Evolutionary conservation across 2,113 vertebrate genomes (phyloP).

Genomic region (Lampris incognitus): DNA sequence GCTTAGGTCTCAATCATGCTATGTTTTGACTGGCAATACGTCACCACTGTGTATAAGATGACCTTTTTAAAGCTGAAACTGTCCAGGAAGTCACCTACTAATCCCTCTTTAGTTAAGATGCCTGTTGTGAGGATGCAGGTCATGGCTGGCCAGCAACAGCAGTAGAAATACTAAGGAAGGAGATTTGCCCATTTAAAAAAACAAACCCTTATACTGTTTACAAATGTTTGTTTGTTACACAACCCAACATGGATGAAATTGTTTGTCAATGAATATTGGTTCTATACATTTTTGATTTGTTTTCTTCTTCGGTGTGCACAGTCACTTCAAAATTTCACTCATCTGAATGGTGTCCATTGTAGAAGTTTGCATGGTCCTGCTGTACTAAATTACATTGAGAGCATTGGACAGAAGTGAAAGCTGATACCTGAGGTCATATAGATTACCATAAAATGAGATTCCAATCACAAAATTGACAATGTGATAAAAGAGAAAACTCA

Average conservation of each 20-base stretch:
- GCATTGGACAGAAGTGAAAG: too few species aligned
- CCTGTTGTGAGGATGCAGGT: conserved; percentile 51
- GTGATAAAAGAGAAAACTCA: background rate
- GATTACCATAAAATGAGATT: background rate
- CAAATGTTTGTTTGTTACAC: background rate
- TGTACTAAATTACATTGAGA: too few species aligned
- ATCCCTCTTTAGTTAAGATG: conserved; percentile 66
- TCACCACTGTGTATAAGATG: conserved; percentile 21
- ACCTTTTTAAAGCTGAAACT: conserved; percentile 47
- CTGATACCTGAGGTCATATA: background rate
- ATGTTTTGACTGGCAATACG: conserved; percentile 1
- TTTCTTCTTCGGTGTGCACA: background rate
- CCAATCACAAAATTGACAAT: background rate
- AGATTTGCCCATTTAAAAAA: conserved; percentile 27
- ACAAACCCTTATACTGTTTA: background rate
- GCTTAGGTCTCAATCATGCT: background rate
- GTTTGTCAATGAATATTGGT: background rate
- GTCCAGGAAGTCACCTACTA: conserved; percentile 63
- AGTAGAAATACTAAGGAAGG: conserved; percentile 26
- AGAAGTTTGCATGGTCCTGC: too few species aligned
- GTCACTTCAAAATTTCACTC: background rate
- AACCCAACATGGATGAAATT: background rate
- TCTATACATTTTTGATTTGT: background rate
- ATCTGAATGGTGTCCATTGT: background rate
- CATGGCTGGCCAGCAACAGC: conserved; percentile 45